Conservation (phyloP, 2,113 vertebrate genomes). For the Coturnix japonica region DNA sequence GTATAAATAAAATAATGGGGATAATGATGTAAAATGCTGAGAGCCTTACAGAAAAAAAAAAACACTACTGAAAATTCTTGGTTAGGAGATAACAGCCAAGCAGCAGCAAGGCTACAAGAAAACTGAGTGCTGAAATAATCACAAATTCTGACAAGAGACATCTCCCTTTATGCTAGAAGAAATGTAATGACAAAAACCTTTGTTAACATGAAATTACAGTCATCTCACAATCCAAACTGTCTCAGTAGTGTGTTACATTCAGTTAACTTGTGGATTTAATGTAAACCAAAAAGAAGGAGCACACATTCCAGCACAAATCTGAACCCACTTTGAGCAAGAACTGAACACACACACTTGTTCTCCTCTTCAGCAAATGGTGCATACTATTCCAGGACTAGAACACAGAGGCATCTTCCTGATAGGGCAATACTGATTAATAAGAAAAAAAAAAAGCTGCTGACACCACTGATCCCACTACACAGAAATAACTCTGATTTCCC, state of each 20-base stretch:
- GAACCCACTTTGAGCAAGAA: neutral
- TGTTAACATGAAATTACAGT: neutral
- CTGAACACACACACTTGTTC: neutral
- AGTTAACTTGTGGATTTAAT: neutral
- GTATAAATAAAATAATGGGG: rapidly evolving
- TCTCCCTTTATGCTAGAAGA: neutral
- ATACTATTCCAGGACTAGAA: neutral
- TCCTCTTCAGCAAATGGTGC: neutral
- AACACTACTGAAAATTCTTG: neutral
- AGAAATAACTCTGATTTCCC: neutral
- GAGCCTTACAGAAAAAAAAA: neutral
- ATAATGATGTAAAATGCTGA: neutral
- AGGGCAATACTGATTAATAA: neutral
- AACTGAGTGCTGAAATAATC: neutral
- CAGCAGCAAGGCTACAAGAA: neutral
- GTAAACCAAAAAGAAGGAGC: neutral
- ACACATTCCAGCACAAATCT: neutral
- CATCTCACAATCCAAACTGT: neutral
- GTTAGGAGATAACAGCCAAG: neutral
- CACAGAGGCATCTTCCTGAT: neutral
- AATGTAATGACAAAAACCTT: neutral
- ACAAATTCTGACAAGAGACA: neutral
- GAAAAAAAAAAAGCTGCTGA: neutral
- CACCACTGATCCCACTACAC: neutral
- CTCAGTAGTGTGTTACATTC: neutral